Evolutionary conservation across 92 coral and sea anemone genomes (phyloP).

Genomic region (Heliopora coerulea): DNA sequence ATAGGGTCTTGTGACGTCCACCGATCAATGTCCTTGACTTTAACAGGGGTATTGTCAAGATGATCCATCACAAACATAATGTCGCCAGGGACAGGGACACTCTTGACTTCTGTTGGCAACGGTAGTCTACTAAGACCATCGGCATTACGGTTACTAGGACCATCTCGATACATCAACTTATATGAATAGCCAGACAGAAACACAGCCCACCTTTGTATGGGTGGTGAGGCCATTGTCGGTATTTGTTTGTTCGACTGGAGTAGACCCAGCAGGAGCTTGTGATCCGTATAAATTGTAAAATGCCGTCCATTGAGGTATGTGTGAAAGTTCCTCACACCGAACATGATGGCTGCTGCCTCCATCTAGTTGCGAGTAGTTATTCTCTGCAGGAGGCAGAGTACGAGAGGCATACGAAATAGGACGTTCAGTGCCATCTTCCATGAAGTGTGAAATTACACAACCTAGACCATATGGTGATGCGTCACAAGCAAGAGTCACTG

Average conservation of each 20-base stretch:
- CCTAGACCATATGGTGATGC: conserved; percentile 57
- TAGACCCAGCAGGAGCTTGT: conserved; percentile 46
- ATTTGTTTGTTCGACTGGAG: conserved; percentile 30
- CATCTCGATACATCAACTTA: conserved; percentile 47
- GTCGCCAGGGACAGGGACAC: conserved; percentile 54
- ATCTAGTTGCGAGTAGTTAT: conserved; percentile 45
- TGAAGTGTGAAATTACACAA: conserved; percentile 44
- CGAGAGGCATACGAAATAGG: conserved; percentile 47
- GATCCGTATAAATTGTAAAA: conserved; percentile 42
- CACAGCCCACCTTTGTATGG: conserved; percentile 48
- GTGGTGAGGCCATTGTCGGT: conserved; percentile 31
- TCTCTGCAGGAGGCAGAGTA: conserved; percentile 41
- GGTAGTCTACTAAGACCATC: conserved; percentile 59
- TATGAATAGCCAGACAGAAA: conserved; percentile 53
- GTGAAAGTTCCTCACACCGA: conserved; percentile 46
- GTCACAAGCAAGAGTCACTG: conserved; percentile 33
- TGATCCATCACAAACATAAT: conserved; percentile 55
- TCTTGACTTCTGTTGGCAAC: conserved; percentile 43
- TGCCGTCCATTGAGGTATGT: conserved; percentile 43
- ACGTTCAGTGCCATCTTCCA: conserved; percentile 46
- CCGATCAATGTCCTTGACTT: conserved; percentile 47
- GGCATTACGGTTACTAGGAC: conserved; percentile 53
- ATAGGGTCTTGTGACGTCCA: conserved; percentile 56
- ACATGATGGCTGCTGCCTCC: conserved; percentile 42
- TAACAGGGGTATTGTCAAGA: conserved; percentile 53